Percentiles rank a stretch among this genome's conserved stretches.
Evolutionary conservation across 2,797 vertebrate species (phyloP).

Genomic region (Schizopygopsis pylzovi): DNA sequence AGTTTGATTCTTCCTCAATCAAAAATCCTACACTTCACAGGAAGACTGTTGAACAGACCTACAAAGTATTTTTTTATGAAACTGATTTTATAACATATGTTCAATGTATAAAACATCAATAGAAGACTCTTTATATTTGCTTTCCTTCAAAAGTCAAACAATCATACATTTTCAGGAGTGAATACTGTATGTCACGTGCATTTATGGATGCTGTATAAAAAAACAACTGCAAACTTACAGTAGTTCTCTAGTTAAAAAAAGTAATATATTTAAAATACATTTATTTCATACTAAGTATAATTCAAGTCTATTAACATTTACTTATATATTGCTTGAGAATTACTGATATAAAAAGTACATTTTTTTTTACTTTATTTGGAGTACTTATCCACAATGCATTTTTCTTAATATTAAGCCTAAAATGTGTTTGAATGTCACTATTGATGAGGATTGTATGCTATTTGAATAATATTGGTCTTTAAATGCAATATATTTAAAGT

Average conservation of each 20-base stretch:
- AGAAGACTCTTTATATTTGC: neutral
- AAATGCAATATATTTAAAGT: too few relatives aligned
- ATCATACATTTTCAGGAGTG: neutral
- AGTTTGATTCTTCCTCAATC: conserved; percentile 19
- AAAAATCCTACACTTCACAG: conserved; percentile 37
- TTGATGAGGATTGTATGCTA: too few relatives aligned
- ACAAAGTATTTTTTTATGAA: neutral
- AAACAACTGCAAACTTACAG: neutral
- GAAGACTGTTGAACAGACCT: neutral
- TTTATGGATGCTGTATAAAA: neutral
- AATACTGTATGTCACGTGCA: too few relatives aligned
- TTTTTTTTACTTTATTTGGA: too few relatives aligned
- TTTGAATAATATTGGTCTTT: too few relatives aligned
- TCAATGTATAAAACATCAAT: neutral
- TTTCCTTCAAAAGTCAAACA: neutral
- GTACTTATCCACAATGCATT: too few relatives aligned
- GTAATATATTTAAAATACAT: neutral
- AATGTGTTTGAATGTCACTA: too few relatives aligned
- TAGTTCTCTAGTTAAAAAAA: neutral
- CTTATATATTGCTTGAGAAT: too few relatives aligned
- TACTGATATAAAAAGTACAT: too few relatives aligned
- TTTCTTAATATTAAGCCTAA: too few relatives aligned
- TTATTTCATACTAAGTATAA: neutral
- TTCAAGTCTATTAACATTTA: too few relatives aligned
- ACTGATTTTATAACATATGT: conserved; percentile 18